phyloP scores from a whole-genome alignment of 2,113 vertebrate genomes.

The Nymphicus hollandicus region DNA sequence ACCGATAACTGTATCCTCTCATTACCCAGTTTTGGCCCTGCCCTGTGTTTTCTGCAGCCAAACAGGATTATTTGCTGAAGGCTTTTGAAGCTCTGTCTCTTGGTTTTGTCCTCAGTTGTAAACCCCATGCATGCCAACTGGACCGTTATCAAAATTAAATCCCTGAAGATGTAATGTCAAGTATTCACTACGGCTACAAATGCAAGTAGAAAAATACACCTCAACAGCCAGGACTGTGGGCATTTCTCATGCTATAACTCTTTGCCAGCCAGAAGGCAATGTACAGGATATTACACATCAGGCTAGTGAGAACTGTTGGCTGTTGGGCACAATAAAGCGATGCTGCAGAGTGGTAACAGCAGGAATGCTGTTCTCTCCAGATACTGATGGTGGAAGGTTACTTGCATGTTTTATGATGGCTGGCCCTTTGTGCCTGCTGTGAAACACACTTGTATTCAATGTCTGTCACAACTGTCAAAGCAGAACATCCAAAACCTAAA shows the following conservation, averaged over 20 bases:
- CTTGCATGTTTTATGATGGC: not conserved
- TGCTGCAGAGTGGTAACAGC: not conserved
- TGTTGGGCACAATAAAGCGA: not conserved
- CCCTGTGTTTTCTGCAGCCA: not conserved
- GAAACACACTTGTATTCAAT: constrained; percentile 31
- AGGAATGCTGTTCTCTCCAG: not conserved
- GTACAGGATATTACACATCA: not conserved
- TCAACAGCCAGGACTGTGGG: not conserved
- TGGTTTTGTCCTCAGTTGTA: not conserved
- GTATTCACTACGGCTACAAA: not conserved
- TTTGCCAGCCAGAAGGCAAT: not conserved
- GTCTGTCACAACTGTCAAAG: constrained; percentile 73
- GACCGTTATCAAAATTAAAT: not conserved
- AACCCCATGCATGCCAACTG: not conserved
- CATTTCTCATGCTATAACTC: not conserved
- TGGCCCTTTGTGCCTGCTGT: not conserved
- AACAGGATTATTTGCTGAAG: not conserved
- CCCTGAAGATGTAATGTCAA: not conserved
- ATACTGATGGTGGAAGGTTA: fast-evolving
- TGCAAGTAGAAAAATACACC: not conserved
- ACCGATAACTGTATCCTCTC: fast-evolving
- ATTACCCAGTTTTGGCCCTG: not conserved
- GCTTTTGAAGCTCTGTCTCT: not conserved
- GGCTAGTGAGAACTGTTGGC: not conserved
- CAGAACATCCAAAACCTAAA: not conserved